Evolutionary conservation across 2,113 vertebrate species (phyloP), one percentile per base, ranked within the genome.

Genomic region (Procavia capensis): DNA sequence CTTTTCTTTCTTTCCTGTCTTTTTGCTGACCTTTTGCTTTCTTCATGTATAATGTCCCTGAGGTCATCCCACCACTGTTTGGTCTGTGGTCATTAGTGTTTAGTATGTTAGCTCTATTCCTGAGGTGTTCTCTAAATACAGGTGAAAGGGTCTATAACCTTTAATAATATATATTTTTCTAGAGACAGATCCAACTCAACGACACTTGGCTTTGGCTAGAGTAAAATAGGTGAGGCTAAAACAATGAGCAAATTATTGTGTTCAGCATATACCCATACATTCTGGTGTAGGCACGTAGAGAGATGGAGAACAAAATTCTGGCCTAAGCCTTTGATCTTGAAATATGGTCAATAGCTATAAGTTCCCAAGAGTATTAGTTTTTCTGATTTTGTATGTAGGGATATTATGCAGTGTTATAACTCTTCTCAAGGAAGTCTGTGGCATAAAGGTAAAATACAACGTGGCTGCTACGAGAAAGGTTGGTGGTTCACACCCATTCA

Each of bases 241-340:
- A 2, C 34, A 50, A 87, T n/a, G 34, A 39, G 7, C 41, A 78
- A 11, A 47, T 81, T 78, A 70, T 22, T 45, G 41, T 82, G 27
- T 82, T 93, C 90, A 74, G 31, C 39, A 29, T 74, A 88, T 36
- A 5, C n/a, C 66, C 3, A 45, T 41, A 61, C 5, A 41, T 79
- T 93, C 75, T 70, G 59, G 64, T 16, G 43, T 66, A 83, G 20
- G 31, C 50, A 75, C 29, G 27, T 6, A 70, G 41, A 20, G 27
- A 96, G 22, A 74, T 36, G 50, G 59, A 92, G 41, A 93, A 14
- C 43, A 85, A 90, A 85, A 63, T 84, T 87, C 22, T 75, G 11
- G 92, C 79, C 39, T 90, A 92, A 94, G 50, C 70, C 74, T 41
- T 2, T 50, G 41, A 82, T 50, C 36, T 83, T 91, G 74, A 90